These are phyloP conservation scores for Fratercula arctica DNA, from an alignment of 2,797 vertebrate genomes.

Conservation along the genomic window DNA sequence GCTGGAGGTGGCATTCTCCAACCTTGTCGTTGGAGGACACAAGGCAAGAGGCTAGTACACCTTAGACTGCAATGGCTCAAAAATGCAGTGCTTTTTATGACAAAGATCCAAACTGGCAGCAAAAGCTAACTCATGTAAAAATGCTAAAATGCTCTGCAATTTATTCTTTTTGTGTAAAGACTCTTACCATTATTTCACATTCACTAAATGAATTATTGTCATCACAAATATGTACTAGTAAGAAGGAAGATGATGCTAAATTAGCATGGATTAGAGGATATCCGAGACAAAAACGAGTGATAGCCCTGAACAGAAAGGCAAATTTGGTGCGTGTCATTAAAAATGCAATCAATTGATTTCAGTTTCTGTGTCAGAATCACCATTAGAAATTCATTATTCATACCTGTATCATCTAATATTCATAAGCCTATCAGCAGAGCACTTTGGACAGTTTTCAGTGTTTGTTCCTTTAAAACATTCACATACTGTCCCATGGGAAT, in stretches of 20 bases:
- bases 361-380: not conserved
- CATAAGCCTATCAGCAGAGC: not conserved
- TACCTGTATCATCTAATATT: not conserved
- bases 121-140: not conserved
- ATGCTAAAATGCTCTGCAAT: not conserved
- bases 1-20: not conserved
- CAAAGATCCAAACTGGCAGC: not conserved
- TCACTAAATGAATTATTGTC: not conserved
- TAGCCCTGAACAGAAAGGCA: not conserved
- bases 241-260: not conserved
- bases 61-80: not conserved
- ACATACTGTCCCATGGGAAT: not conserved
- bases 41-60: not conserved
- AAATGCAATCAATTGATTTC: not conserved
- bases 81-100: not conserved
- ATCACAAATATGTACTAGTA: not conserved
- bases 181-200: not conserved
- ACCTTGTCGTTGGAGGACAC: not conserved
- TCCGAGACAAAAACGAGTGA: not conserved
- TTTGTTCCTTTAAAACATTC: not conserved
- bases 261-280: not conserved
- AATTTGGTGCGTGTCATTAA: not conserved
- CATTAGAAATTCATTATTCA: slow-evolving; percentile 3
- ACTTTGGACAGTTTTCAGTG: slow-evolving; percentile 3
- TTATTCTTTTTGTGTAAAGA: not conserved